These are phyloP conservation scores for Centropus unirufus DNA, from an alignment of 2,113 vertebrate species.

Conservation along the genomic window DNA sequence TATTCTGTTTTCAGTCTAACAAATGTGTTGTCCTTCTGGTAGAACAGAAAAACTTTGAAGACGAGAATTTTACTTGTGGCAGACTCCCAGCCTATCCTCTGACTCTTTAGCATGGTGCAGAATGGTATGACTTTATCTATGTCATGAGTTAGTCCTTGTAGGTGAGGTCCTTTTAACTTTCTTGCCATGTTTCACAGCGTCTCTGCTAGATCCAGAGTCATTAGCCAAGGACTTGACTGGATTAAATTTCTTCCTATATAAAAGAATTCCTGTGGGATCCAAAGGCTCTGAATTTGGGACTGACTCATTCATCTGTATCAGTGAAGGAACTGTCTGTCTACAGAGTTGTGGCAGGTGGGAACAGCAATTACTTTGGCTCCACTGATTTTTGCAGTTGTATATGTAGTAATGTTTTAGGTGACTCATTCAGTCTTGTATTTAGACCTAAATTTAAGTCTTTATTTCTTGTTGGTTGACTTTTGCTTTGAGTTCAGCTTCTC, in stretches of 20 bases:
- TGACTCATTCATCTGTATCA: not conserved
- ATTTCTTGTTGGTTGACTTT: not conserved
- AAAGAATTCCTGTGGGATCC: not conserved
- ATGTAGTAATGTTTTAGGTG: not conserved
- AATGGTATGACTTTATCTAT: not conserved
- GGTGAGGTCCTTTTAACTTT: not conserved
- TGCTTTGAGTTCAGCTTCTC: not conserved
- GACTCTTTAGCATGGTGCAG: not conserved
- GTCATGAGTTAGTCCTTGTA: not conserved
- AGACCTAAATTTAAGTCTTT: not conserved
- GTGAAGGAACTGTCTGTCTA: not conserved
- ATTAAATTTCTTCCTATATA: not conserved
- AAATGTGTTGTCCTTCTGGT: not conserved
- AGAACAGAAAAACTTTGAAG: not conserved
- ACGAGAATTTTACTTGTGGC: not conserved
- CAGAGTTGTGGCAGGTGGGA: not conserved
- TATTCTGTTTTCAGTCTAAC: not conserved
- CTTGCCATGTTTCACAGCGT: not conserved
- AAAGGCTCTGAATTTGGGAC: not conserved
- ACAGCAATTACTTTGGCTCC: not conserved
- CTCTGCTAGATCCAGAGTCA: not conserved
- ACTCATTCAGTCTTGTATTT: not conserved
- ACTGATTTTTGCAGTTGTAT: not conserved
- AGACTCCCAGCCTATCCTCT: not conserved
- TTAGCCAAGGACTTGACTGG: not conserved